A percentile compares a stretch with the other conserved stretches of the same genome.
phyloP scores from a whole-genome alignment of 2,888 invertebrate species.

The Agrotis segetum region DNA sequence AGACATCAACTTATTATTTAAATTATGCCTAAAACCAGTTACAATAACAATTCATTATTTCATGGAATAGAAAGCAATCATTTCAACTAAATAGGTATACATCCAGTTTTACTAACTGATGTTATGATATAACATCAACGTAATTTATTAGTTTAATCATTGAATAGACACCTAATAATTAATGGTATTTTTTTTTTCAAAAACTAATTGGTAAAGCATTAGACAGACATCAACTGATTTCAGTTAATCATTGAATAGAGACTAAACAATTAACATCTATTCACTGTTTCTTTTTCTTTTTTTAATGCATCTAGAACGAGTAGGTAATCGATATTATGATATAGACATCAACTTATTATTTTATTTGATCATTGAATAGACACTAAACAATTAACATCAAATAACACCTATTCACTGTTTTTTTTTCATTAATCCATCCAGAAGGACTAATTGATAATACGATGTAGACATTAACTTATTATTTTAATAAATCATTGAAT shows the following conservation, averaged over 20 bases:
- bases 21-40: too few species aligned
- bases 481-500: not conserved
- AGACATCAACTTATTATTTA: not conserved
- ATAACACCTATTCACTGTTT: too few species aligned
- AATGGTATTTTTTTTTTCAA: too few species aligned
- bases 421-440: not conserved
- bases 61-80: not conserved
- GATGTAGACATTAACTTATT: not conserved
- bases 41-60: not conserved
- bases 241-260: not conserved
- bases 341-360: constrained; percentile 6
- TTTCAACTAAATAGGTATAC: not conserved
- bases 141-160: not conserved
- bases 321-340: not conserved
- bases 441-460: not conserved
- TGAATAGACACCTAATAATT: not conserved
- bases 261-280: too few species aligned
- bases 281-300: too few species aligned
- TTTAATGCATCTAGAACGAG: not conserved
- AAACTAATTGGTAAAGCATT: not conserved
- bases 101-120: not conserved
- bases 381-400: not conserved
- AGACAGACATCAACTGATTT: constrained; percentile 4
- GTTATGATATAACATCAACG: not conserved
- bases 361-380: not conserved